phyloP scores from a whole-genome alignment of 2,888 invertebrate genomes.

The Stenurella melanura region DNA sequence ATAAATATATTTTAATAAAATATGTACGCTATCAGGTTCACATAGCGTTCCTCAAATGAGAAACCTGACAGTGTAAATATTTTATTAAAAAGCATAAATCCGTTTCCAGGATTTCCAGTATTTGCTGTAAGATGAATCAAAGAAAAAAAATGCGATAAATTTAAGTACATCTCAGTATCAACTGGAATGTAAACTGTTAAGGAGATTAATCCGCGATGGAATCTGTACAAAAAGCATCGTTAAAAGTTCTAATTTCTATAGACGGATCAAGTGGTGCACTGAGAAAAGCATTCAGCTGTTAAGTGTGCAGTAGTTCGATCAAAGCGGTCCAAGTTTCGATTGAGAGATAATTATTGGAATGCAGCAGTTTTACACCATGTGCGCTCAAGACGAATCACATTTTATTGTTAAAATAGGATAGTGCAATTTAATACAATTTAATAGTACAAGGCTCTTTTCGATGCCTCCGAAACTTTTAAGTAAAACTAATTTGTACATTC shows the following conservation, averaged over 20 bases:
- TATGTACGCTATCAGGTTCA: no score
- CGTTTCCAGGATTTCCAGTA: no score
- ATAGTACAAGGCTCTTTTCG: not conserved
- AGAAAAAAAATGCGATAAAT: no score
- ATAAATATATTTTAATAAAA: no score
- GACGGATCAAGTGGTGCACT: constrained; percentile 18
- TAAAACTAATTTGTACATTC: no score
- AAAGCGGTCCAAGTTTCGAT: constrained; percentile 24
- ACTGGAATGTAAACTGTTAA: not conserved
- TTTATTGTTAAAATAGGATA: constrained; percentile 15
- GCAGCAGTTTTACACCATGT: constrained; percentile 29
- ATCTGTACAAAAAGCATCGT: constrained; percentile 23
- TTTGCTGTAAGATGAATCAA: no score
- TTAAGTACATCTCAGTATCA: no score
- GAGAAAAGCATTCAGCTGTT: constrained; percentile 20
- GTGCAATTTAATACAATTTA: constrained; percentile 1
- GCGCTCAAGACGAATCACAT: constrained; percentile 17
- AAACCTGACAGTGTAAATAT: no score
- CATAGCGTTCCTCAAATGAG: no score
- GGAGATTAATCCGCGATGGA: not conserved
- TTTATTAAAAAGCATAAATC: no score
- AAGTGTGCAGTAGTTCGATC: constrained; percentile 18
- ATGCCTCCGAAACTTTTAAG: not conserved
- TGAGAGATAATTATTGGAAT: constrained; percentile 35
- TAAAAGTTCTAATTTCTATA: constrained; percentile 26